A percentile compares a stretch with the other conserved stretches of the same genome.
Conservation (phyloP, 2,888 invertebrate genomes). For the Scaptomyza polygonia region DNA sequence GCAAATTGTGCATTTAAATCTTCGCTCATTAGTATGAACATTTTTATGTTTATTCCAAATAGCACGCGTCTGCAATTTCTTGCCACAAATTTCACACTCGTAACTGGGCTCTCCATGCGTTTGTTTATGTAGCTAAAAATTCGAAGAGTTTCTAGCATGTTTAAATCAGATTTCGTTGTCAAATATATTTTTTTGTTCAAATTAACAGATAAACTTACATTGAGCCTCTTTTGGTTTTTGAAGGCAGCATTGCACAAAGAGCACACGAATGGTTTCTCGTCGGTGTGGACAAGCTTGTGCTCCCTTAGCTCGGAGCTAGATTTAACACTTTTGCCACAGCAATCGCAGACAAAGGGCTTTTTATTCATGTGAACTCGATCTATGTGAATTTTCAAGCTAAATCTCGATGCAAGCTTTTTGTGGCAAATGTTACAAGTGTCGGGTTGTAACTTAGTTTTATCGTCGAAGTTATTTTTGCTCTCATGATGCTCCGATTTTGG, state of each 20-base stretch:
- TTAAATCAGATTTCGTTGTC: not conserved
- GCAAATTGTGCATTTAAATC: conserved; percentile 82
- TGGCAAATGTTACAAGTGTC: conserved; percentile 39
- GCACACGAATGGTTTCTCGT: conserved; percentile 84
- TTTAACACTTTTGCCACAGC: conserved; percentile 85
- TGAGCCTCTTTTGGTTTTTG: conserved; percentile 81
- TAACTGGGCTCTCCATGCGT: conserved; percentile 84
- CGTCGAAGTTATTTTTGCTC: not conserved
- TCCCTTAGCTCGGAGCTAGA: conserved; percentile 85
- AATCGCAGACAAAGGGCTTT: conserved; percentile 84
- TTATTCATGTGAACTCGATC: conserved; percentile 78
- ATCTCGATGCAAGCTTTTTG: conserved; percentile 35
- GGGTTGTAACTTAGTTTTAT: not conserved
- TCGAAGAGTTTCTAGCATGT: not conserved
- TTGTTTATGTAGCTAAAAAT: conserved; percentile 82
- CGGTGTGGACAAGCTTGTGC: conserved; percentile 85
- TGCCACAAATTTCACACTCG: conserved; percentile 83
- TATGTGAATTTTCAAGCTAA: conserved; percentile 60
- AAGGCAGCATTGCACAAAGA: conserved; percentile 82
- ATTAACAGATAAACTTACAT: conserved; percentile 53
- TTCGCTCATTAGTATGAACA: conserved; percentile 80
- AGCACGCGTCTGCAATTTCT: conserved; percentile 83
- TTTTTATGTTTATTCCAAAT: conserved; percentile 84
- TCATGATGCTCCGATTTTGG: conserved; percentile 2
- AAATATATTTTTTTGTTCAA: not conserved